phyloP scores from a whole-genome alignment of 2,888 invertebrate species.

The Sipha maydis region DNA sequence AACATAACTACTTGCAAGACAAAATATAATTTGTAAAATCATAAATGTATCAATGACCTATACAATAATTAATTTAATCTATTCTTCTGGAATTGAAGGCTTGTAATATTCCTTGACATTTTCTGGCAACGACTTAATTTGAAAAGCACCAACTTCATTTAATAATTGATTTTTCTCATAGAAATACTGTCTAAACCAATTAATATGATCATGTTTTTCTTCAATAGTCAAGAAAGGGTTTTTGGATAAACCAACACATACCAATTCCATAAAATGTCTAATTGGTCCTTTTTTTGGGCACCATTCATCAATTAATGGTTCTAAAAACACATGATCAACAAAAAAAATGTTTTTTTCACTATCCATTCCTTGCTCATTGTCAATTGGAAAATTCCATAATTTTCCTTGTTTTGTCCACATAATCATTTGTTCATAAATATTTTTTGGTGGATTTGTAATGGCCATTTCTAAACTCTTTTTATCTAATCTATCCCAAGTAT shows the following conservation, averaged over 20 bases:
- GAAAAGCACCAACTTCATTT: conserved; percentile 72
- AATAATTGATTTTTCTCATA: conserved; percentile 80
- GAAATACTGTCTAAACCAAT: conserved; percentile 93
- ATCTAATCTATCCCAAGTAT: conserved; percentile 77
- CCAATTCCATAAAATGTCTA: conserved; percentile 96
- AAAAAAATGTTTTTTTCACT: conserved; percentile 80
- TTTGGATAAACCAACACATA: conserved; percentile 91
- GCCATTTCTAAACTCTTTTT: conserved; percentile 76
- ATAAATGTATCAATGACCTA: neutral
- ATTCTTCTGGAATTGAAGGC: conserved; percentile 39
- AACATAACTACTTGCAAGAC: neutral
- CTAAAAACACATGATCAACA: conserved; percentile 93
- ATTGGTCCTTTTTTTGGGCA: conserved; percentile 92
- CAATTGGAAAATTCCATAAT: conserved; percentile 95
- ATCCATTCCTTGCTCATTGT: conserved; percentile 90
- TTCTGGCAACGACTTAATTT: conserved; percentile 58
- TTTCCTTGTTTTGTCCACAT: conserved; percentile 94
- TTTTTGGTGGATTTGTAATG: conserved; percentile 80
- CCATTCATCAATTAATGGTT: conserved; percentile 84
- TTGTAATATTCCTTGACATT: conserved; percentile 52
- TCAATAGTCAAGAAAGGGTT: conserved; percentile 89
- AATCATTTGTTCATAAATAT: conserved; percentile 93
- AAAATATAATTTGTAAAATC: neutral
- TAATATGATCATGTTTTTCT: conserved; percentile 88
- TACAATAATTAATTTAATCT: conserved; percentile 4